Base-by-base conservation (phyloP, 2,113 vertebrate genomes). In the Pogonocichla stellata region DNA sequence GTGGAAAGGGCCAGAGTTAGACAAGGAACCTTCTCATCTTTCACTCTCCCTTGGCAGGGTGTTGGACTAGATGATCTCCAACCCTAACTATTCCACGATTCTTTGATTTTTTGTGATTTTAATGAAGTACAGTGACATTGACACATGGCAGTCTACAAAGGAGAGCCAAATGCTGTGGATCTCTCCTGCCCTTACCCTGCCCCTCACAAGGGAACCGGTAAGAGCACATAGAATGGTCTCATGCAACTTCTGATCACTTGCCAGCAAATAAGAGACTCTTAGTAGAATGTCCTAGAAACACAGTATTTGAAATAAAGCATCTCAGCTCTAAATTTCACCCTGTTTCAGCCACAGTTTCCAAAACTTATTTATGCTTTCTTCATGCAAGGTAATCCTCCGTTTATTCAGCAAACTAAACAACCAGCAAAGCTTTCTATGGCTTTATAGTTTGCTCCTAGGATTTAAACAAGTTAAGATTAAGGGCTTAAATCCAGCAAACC, bases 391-490 rank as follows among this genome's bases (percentile, higher is more conserved):
- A 95, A 95, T 95, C 69, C 91, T 72, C 87, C 36, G 38, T 87
- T 86, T 85, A 88, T 88, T 80, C 95, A 91, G 53, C 43, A 78
- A 93, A 89, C 81, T 33, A 79, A 95, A 80, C 67, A 72, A 71
- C 42, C 48, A 82, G 25, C 34, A 57, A 93, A 77, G 50, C 57
- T 58, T 72, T 54, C 89, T 86, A 88, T 53, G 86, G 56, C 36
- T 80, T 45, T 51, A 51, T 18, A 51, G 50, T 51, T 51, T 60
- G 82, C 78, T 75, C 72, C 78, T 78, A 93, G 95, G 93, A 96
- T 74, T 66, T 86, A 94, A 97, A 80, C 73, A 96, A 96, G 88
- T 95, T 79, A 95, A 96, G 79, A 93, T 96, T 92, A 96, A 92
- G 34, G 48, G 57, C 80, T 95, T 96, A 97, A 96, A 84, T 62